phyloP scores from a whole-genome alignment of 2,797 vertebrate genomes.

The Perodicticus potto region DNA sequence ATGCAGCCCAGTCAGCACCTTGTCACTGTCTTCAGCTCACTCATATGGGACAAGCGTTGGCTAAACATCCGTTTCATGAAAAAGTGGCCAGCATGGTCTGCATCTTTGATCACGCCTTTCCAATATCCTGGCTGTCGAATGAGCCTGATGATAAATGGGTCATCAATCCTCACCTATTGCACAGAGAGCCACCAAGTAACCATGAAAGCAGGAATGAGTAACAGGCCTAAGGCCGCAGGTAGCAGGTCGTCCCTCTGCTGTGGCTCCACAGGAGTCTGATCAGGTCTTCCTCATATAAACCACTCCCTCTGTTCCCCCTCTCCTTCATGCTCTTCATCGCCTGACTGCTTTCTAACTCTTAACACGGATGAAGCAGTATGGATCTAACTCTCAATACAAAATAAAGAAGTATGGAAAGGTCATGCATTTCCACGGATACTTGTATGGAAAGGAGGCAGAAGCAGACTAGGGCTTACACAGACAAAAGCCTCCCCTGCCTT shows the following conservation, averaged over 20 bases:
- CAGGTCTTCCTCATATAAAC: not conserved
- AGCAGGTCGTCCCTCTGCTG: no score
- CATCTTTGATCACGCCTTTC: not conserved
- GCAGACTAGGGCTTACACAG: not conserved
- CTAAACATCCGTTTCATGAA: conserved; percentile 62
- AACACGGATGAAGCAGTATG: not conserved
- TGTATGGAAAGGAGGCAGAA: not conserved
- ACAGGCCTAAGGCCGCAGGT: fast-evolving
- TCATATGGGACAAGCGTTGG: not conserved
- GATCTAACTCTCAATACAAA: not conserved
- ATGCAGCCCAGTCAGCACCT: conserved; percentile 71
- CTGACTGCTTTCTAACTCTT: not conserved
- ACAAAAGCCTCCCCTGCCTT: not conserved
- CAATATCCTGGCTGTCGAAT: conserved; percentile 59
- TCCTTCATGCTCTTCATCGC: not conserved
- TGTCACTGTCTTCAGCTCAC: not conserved
- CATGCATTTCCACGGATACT: not conserved
- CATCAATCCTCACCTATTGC: conserved; percentile 54
- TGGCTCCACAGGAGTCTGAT: not conserved
- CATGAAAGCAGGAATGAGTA: not conserved
- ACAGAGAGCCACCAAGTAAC: conserved; percentile 28
- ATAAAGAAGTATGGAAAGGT: not conserved
- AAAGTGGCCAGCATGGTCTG: conserved; percentile 15
- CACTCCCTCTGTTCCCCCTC: not conserved
- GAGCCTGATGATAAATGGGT: conserved; percentile 63